Evolutionary conservation across 2,888 invertebrate genomes (phyloP).

Genomic region (Macrosoma leucophasiata): DNA sequence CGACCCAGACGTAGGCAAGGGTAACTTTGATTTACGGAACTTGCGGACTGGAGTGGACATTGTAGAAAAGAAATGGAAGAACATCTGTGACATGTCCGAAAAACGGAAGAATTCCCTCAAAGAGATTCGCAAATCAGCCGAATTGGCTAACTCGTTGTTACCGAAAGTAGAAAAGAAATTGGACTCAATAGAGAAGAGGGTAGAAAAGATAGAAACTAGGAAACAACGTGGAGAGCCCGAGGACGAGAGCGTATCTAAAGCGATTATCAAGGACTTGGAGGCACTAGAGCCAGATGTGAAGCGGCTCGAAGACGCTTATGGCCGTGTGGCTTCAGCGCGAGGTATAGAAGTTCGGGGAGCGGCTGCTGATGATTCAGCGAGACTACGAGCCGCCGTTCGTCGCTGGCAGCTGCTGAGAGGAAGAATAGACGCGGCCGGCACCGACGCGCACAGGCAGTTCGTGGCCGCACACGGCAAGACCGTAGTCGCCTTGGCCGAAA

Average conservation of each 20-base stretch:
- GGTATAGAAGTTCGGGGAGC: conserved; percentile 79
- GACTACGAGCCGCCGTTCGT: conserved; percentile 77
- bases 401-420: conserved; percentile 80
- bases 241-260: conserved; percentile 75
- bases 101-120: conserved; percentile 71
- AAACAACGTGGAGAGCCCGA: conserved; percentile 60
- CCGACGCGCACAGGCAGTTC: conserved; percentile 80
- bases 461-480: conserved; percentile 82
- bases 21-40: conserved; percentile 81
- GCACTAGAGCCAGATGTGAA: conserved; percentile 78
- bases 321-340: conserved; percentile 79
- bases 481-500: conserved; percentile 80
- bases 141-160: conserved; percentile 79
- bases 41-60: conserved; percentile 80
- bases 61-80: conserved; percentile 87
- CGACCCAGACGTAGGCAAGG: conserved; percentile 83
- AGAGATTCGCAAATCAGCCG: conserved; percentile 77
- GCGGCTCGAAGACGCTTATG: conserved; percentile 81
- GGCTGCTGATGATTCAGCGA: conserved; percentile 80
- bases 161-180: conserved; percentile 78
- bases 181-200: conserved; percentile 74
- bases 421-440: conserved; percentile 75
- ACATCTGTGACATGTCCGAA: conserved; percentile 82
- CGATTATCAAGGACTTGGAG: conserved; percentile 74
- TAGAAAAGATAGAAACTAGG: conserved; percentile 68